phyloP scores from a whole-genome alignment of 2,888 invertebrate genomes.

The Xestia sexstrigata region DNA sequence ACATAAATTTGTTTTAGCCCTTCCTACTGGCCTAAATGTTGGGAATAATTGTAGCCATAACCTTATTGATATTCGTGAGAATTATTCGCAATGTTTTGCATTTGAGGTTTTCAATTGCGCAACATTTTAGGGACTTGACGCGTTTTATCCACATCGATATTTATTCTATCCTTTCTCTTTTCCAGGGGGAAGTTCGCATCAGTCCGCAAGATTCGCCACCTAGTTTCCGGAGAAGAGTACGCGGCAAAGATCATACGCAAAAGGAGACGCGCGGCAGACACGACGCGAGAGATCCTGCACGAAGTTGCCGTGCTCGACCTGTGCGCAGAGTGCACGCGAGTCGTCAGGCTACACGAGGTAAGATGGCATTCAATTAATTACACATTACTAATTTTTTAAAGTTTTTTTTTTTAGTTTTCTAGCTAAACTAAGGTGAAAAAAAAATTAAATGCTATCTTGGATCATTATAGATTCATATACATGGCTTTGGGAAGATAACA shows the following conservation, averaged over 20 bases:
- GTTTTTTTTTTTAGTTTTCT: background rate
- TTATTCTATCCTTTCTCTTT: constrained; percentile 65
- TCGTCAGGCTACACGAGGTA: constrained; percentile 97
- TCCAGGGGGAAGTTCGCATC: constrained; percentile 99
- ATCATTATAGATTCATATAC: background rate
- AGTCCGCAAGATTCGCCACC: constrained; percentile 97
- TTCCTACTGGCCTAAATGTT: constrained; percentile 47
- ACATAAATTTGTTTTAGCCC: constrained; percentile 48
- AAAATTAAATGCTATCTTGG: background rate
- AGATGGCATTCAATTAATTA: constrained; percentile 14
- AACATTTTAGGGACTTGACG: background rate
- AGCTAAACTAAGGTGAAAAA: no score
- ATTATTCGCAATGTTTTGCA: constrained; percentile 4
- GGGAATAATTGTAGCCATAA: constrained; percentile 1
- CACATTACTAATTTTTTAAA: background rate
- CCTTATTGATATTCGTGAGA: constrained; percentile 24
- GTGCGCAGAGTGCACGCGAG: constrained; percentile 95
- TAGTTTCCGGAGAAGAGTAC: constrained; percentile 96
- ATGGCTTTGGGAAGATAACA: background rate
- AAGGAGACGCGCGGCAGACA: constrained; percentile 96
- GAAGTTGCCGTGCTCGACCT: constrained; percentile 98
- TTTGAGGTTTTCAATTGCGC: background rate
- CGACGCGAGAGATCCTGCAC: constrained; percentile 97
- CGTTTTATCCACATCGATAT: background rate
- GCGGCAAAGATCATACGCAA: constrained; percentile 99